A percentile compares a stretch with the other conserved stretches of the same genome.
Evolutionary conservation across 2,113 vertebrate genomes (phyloP).

Genomic region (Pycnonotus jocosus): DNA sequence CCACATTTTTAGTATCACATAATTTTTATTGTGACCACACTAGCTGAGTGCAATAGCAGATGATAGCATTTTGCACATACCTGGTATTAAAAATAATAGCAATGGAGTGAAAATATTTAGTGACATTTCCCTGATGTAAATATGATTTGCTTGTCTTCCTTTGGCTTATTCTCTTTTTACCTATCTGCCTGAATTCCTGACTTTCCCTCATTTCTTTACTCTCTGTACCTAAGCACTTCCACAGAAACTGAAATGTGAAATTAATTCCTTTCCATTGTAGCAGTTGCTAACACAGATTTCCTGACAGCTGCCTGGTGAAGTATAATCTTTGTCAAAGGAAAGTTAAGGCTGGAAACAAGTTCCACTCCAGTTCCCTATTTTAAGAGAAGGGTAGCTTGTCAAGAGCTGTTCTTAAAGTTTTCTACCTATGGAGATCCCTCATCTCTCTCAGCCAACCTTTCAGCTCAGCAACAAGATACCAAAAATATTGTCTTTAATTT

Average conservation of each 20-base stretch:
- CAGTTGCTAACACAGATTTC: not conserved
- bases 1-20: not conserved
- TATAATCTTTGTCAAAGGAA: not conserved
- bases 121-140: not conserved
- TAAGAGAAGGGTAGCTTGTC: not conserved
- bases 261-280: not conserved
- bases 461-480: not conserved
- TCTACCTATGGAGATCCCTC: rapidly evolving
- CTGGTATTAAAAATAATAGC: not conserved
- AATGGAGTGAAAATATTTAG: not conserved
- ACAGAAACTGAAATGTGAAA: not conserved
- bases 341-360: not conserved
- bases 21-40: not conserved
- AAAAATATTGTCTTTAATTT: not conserved
- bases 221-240: not conserved
- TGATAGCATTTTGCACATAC: not conserved
- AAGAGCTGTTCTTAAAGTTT: not conserved
- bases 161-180: not conserved
- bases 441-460: not conserved
- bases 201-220: not conserved
- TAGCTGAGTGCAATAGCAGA: not conserved
- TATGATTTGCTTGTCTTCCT: not conserved
- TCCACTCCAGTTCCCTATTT: not conserved
- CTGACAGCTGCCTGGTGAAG: not conserved
- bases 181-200: not conserved